These are phyloP conservation scores for Patella depressa DNA, from an alignment of 2,888 invertebrate genomes.

Conservation along the genomic window DNA sequence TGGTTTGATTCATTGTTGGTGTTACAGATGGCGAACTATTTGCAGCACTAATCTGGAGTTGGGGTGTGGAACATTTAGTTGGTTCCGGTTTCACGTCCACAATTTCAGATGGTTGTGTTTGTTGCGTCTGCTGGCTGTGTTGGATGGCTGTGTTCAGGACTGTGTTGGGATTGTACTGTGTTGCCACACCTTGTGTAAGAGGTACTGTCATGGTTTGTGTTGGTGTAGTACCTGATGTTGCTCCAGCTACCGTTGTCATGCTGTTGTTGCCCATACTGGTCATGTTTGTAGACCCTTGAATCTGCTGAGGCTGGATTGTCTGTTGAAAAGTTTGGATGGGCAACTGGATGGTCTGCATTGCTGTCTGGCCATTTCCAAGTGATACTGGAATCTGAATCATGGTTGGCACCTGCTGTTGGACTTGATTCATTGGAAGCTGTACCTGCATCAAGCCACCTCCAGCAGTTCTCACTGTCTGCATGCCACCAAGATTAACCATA, in stretches of 20 bases:
- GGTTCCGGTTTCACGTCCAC: neutral
- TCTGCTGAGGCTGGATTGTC: constrained; percentile 41
- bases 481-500: constrained; percentile 50
- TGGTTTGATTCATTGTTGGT: neutral
- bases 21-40: constrained; percentile 7
- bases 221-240: constrained; percentile 15
- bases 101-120: neutral
- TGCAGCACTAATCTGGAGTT: constrained; percentile 8
- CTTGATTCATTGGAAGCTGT: constrained; percentile 77
- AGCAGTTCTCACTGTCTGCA: constrained; percentile 40
- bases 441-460: constrained; percentile 72
- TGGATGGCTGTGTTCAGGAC: constrained; percentile 29
- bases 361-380: constrained; percentile 87
- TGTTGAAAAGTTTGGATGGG: constrained; percentile 84
- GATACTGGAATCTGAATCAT: constrained; percentile 90
- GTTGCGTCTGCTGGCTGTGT: constrained; percentile 24
- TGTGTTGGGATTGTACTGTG: constrained; percentile 24
- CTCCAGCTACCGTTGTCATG: constrained; percentile 26
- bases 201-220: constrained; percentile 25
- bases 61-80: constrained; percentile 15
- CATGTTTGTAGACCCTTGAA: constrained; percentile 22
- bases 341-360: constrained; percentile 95
- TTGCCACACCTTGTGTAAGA: constrained; percentile 18
- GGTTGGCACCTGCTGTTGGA: constrained; percentile 71
- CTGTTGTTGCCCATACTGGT: constrained; percentile 25